A percentile compares a stretch with the other conserved stretches of the same genome.
These are phyloP conservation scores for Ageneiosus marmoratus DNA, from an alignment of 2,113 vertebrate genomes.

Conservation along the genomic window DNA sequence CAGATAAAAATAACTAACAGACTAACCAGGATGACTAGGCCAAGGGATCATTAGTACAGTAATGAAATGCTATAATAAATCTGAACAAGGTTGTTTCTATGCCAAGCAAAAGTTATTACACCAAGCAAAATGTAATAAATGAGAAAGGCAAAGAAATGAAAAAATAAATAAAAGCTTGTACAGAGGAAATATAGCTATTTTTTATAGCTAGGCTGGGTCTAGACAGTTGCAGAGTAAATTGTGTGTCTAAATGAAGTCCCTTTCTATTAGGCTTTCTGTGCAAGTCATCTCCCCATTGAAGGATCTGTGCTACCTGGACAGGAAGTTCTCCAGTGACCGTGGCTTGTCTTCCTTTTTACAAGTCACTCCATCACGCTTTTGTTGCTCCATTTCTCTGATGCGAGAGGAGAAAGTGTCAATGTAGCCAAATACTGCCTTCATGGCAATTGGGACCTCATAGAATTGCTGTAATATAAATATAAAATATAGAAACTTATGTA, in stretches of 20 bases:
- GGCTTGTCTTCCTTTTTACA: conserved; percentile 97
- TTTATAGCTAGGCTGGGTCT: not conserved
- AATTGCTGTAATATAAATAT: conserved; percentile 81
- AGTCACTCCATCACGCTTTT: conserved; percentile 89
- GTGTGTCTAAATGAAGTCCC: not conserved
- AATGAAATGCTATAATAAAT: conserved; percentile 14
- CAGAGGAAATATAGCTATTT: not conserved
- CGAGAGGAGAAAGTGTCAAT: conserved; percentile 95
- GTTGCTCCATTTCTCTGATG: conserved; percentile 96
- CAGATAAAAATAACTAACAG: conserved; percentile 24
- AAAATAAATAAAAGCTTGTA: not conserved
- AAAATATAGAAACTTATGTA: not conserved
- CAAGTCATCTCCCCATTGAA: not conserved
- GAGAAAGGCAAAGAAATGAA: not conserved
- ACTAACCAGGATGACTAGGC: conserved; percentile 1
- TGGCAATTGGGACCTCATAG: conserved; percentile 94
- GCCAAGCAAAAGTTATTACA: not conserved
- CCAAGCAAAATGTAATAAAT: not conserved
- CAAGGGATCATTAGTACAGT: not conserved
- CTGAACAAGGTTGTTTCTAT: not conserved
- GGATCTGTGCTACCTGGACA: conserved; percentile 81
- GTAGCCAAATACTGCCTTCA: conserved; percentile 94
- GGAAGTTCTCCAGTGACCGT: conserved; percentile 92
- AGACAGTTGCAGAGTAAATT: not conserved
- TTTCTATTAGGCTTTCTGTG: not conserved